Percentiles rank a stretch among this genome's conserved stretches.
Conservation (phyloP, 2,113 vertebrate genomes). For the Malurus melanocephalus region DNA sequence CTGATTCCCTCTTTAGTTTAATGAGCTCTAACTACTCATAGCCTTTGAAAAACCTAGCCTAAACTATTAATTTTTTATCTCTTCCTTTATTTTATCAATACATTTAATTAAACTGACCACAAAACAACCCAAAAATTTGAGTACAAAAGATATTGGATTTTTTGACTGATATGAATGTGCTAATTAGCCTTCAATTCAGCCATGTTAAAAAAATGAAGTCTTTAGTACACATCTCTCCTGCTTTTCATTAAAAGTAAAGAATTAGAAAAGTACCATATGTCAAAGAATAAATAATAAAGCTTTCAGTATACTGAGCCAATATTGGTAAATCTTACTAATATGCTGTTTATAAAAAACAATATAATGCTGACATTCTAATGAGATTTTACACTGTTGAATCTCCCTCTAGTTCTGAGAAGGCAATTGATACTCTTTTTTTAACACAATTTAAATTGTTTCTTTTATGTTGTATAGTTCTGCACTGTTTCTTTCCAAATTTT, state of each 20-base stretch:
- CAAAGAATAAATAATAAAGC: neutral
- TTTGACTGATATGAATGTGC: neutral
- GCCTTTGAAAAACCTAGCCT: neutral
- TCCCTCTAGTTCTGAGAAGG: neutral
- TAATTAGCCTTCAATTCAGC: neutral
- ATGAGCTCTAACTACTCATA: neutral
- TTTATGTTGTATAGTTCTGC: neutral
- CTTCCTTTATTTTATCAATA: neutral
- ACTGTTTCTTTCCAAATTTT: neutral
- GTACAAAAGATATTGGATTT: neutral
- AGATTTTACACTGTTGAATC: neutral
- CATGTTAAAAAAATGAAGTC: neutral
- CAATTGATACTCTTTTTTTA: neutral
- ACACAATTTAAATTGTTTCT: neutral
- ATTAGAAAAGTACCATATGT: neutral
- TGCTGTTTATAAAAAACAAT: neutral
- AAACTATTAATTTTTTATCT: neutral
- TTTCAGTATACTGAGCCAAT: neutral
- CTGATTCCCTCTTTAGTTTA: neutral
- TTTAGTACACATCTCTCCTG: neutral
- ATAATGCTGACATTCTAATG: neutral
- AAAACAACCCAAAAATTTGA: neutral
- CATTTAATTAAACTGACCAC: slow-evolving; percentile 23
- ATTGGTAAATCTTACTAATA: neutral
- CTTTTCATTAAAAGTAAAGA: neutral